These are phyloP conservation scores for Reticulitermes speratus DNA, from an alignment of 1,140 invertebrate species.

Conservation along the genomic window DNA sequence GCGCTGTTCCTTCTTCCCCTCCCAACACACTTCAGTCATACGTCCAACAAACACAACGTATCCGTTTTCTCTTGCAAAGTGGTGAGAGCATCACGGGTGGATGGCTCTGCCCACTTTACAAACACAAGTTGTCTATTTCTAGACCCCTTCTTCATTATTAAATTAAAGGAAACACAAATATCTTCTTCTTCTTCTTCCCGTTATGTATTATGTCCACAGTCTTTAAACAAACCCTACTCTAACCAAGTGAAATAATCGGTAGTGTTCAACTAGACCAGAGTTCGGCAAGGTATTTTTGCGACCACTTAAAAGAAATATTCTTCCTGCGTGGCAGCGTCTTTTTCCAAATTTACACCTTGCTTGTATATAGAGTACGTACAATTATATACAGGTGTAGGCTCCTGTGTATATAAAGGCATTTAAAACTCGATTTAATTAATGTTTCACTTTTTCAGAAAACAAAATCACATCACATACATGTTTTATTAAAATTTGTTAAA, in stretches of 20 bases:
- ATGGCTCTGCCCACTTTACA: constrained; percentile 6
- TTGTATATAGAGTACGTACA: too few relatives aligned
- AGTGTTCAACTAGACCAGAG: too few relatives aligned
- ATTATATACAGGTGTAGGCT: too few relatives aligned
- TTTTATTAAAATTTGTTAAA: too few relatives aligned
- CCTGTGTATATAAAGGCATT: too few relatives aligned
- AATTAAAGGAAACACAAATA: constrained; percentile 6
- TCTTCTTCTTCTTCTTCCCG: neutral
- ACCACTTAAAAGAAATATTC: too few relatives aligned
- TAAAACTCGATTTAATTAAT: too few relatives aligned
- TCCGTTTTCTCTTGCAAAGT: neutral
- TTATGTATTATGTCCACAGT: neutral
- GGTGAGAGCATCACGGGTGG: neutral
- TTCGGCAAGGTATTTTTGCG: too few relatives aligned
- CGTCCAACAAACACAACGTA: neutral
- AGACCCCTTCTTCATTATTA: constrained; percentile 19
- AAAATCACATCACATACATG: too few relatives aligned
- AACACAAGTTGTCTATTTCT: constrained; percentile 4
- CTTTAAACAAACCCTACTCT: neutral
- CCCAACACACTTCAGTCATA: neutral
- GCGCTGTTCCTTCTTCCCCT: neutral
- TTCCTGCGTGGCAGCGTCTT: too few relatives aligned
- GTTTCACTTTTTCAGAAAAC: too few relatives aligned
- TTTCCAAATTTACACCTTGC: too few relatives aligned
- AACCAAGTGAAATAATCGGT: neutral